Evolutionary conservation across 92 coral and sea anemone species (phyloP).

Genomic region (Palythoa caribaeorum): DNA sequence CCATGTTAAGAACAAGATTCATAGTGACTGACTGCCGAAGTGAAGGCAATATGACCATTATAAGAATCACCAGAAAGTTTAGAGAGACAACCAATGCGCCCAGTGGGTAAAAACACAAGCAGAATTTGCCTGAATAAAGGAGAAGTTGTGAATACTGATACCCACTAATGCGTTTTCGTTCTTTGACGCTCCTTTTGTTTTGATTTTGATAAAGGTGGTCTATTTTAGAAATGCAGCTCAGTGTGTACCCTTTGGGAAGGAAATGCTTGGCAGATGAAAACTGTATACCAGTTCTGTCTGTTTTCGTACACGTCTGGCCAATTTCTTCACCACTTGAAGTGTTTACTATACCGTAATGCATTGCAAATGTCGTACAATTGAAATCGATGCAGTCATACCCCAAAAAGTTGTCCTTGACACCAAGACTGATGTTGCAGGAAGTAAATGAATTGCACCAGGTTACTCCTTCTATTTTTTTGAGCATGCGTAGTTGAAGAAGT

Average conservation of each 20-base stretch:
- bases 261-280: too few relatives aligned
- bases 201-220: background rate
- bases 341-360: constrained; percentile 26
- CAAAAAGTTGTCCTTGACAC: background rate
- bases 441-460: background rate
- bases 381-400: background rate
- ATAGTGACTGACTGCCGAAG: constrained; percentile 33
- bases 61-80: constrained; percentile 10
- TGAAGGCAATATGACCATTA: background rate
- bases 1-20: constrained; percentile 35
- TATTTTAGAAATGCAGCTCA: too few relatives aligned
- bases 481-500: constrained; percentile 15
- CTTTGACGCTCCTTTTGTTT: background rate
- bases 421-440: constrained; percentile 18
- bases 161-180: too few relatives aligned
- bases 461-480: too few relatives aligned
- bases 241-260: too few relatives aligned
- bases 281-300: background rate
- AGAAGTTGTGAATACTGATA: background rate
- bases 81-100: background rate
- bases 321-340: background rate
- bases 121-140: background rate
- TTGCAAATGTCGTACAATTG: constrained; percentile 6
- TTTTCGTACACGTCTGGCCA: constrained; percentile 3
- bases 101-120: too few relatives aligned